Evolutionary conservation across 2,113 vertebrate genomes (phyloP).

Genomic region (Corynorhinus townsendii): DNA sequence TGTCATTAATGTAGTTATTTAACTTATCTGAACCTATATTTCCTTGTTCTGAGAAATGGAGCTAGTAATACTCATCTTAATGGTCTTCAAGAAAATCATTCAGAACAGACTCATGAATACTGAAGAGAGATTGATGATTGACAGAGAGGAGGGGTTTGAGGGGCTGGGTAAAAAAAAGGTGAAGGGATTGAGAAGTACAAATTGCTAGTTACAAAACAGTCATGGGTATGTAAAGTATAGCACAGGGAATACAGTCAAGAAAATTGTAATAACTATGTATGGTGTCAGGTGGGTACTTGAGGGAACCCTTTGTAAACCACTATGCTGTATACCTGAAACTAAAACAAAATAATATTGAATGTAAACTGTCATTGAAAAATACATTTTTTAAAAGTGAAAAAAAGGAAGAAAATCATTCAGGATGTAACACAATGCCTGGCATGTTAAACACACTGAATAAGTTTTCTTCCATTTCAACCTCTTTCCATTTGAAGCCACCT

Average conservation of each 20-base stretch:
- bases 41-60: slow-evolving; percentile 14
- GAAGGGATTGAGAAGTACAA: not conserved
- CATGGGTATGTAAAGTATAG: not conserved
- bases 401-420: not conserved
- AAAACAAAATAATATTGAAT: not conserved
- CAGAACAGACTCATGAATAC: not conserved
- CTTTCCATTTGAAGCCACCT: not conserved
- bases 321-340: not conserved
- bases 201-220: not conserved
- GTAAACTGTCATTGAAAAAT: not conserved
- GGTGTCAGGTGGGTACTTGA: not conserved
- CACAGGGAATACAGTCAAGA: not conserved
- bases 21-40: not conserved
- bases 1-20: not conserved
- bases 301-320: not conserved
- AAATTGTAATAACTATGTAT: not conserved
- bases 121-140: not conserved
- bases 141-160: not conserved
- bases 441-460: not conserved
- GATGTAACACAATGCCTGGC: not conserved
- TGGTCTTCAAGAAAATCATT: not conserved
- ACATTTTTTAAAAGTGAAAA: not conserved
- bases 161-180: not conserved
- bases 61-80: not conserved
- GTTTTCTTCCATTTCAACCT: not conserved